phyloP scores from a whole-genome alignment of 2,797 vertebrate genomes.

The Eulemur mongoz region DNA sequence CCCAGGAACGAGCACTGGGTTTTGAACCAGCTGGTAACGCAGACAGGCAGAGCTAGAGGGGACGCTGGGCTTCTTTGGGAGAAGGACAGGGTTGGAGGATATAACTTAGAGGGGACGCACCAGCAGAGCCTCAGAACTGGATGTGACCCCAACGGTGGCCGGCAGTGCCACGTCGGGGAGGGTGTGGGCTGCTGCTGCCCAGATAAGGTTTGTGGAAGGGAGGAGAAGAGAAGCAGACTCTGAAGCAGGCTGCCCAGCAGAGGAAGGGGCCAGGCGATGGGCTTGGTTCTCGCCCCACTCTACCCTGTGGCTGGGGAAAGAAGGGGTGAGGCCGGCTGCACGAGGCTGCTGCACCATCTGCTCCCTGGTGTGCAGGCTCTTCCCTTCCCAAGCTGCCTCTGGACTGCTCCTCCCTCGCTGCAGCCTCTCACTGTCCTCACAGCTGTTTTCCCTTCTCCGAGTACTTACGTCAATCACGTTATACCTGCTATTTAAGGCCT shows the following conservation, averaged over 20 bases:
- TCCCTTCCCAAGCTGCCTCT: background rate
- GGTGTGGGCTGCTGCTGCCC: background rate
- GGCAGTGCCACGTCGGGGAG: rapidly evolving
- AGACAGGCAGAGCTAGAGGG: background rate
- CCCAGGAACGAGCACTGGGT: background rate
- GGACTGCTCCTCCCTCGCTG: background rate
- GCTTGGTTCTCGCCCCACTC: background rate
- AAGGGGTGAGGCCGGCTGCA: background rate
- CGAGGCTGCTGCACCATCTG: rapidly evolving
- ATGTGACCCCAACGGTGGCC: no score
- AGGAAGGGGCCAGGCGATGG: background rate
- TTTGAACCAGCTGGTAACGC: background rate
- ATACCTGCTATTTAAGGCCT: background rate
- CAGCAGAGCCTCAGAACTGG: background rate
- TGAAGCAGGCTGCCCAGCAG: background rate
- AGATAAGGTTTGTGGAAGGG: background rate
- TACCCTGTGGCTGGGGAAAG: no score
- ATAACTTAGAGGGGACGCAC: background rate
- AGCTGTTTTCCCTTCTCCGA: background rate
- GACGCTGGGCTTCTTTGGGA: background rate
- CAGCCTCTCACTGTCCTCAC: background rate
- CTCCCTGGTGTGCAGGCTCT: background rate
- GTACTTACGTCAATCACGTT: background rate
- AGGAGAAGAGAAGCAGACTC: background rate
- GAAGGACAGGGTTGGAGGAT: background rate